Conservation (phyloP, 2,113 vertebrate genomes). For the Phalacrocorax carbo region DNA sequence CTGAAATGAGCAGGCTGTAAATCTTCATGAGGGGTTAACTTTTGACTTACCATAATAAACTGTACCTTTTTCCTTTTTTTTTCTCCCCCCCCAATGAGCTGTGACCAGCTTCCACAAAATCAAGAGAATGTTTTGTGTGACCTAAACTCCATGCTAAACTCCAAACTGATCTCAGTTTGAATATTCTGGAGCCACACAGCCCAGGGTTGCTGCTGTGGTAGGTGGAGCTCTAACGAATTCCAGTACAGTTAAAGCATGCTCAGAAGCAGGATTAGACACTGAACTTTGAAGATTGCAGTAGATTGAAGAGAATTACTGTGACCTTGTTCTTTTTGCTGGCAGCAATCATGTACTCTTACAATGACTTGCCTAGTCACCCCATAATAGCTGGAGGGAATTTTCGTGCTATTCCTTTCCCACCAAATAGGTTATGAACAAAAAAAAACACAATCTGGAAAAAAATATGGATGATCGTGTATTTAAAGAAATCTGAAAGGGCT, state of each 20-base stretch:
- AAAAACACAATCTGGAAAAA: not conserved
- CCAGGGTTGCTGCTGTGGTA: not conserved
- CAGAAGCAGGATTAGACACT: not conserved
- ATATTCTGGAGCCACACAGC: not conserved
- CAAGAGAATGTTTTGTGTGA: not conserved
- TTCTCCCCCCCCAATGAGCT: not conserved
- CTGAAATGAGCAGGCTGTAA: not conserved
- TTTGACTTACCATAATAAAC: not conserved
- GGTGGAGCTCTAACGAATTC: not conserved
- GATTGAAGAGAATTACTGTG: not conserved
- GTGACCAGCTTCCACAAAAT: not conserved
- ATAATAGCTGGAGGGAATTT: not conserved
- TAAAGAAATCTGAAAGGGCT: not conserved
- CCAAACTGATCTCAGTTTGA: not conserved
- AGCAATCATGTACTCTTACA: rapidly evolving
- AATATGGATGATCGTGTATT: rapidly evolving
- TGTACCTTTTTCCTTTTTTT: not conserved
- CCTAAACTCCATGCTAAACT: not conserved
- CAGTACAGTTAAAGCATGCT: not conserved
- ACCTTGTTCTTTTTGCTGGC: not conserved
- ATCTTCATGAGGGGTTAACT: not conserved
- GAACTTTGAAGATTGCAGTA: not conserved
- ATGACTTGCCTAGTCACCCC: not conserved
- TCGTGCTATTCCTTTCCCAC: not conserved
- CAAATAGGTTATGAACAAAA: not conserved